Percentiles rank a stretch among this genome's conserved stretches.
Evolutionary conservation across 2,888 invertebrate species (phyloP).

Genomic region (Chloroclysta siterata): DNA sequence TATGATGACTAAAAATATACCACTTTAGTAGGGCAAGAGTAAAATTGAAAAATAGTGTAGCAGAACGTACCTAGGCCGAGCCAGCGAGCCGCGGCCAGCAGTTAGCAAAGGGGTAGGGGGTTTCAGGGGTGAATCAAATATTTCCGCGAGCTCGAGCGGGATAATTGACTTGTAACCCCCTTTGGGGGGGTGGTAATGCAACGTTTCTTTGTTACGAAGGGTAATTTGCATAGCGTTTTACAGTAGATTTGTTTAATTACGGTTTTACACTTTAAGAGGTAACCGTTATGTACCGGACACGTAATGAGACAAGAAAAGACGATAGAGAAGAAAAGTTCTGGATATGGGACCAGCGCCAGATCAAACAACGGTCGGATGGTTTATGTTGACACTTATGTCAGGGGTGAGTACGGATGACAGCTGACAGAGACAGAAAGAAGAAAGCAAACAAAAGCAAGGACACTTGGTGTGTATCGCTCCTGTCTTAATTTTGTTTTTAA

Average conservation of each 20-base stretch:
- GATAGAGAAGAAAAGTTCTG: too few species aligned
- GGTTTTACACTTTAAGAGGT: not conserved
- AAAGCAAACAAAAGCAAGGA: too few species aligned
- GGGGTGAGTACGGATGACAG: too few species aligned
- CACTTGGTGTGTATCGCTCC: too few species aligned
- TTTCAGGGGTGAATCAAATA: slow-evolving; percentile 32
- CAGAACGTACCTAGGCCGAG: slow-evolving; percentile 12
- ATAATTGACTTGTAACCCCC: slow-evolving; percentile 43
- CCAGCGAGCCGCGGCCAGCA: slow-evolving; percentile 6
- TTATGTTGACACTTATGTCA: too few species aligned
- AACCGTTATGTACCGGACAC: too few species aligned
- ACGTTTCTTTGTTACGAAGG: slow-evolving; percentile 24
- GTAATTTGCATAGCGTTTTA: slow-evolving; percentile 23
- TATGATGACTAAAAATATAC: slow-evolving; percentile 15
- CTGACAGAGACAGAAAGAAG: too few species aligned
- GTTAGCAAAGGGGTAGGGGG: slow-evolving; percentile 4
- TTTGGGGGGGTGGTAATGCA: slow-evolving; percentile 26
- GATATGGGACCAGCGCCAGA: too few species aligned
- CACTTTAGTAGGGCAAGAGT: slow-evolving; percentile 11
- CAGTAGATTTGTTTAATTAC: slow-evolving; percentile 19
- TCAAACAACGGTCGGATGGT: too few species aligned
- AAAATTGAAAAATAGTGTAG: slow-evolving; percentile 9
- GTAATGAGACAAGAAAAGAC: too few species aligned
- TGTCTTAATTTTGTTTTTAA: too few species aligned
- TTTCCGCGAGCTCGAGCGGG: slow-evolving; percentile 37